phyloP scores from a whole-genome alignment of 2,797 vertebrate genomes.

The Neostethus bicornis region DNA sequence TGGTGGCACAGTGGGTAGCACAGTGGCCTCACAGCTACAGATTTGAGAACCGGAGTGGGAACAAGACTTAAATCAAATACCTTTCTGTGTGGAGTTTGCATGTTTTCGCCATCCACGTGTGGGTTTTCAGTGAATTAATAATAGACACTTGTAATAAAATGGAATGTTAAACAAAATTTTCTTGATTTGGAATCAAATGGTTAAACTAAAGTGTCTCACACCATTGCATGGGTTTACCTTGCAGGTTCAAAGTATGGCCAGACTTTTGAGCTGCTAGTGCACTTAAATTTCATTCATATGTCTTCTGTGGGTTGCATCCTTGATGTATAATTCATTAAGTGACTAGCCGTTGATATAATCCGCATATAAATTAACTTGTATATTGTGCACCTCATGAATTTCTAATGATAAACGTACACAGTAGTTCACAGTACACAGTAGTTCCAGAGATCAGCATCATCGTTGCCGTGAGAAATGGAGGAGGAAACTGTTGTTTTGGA shows the following conservation, averaged over 20 bases:
- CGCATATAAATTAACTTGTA: conserved; percentile 71
- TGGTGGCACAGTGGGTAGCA: too few species aligned
- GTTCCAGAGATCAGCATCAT: conserved; percentile 44
- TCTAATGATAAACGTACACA: conserved; percentile 55
- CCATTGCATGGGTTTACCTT: conserved; percentile 27
- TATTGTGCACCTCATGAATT: conserved; percentile 73
- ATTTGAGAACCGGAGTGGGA: too few species aligned
- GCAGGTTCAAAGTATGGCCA: conserved; percentile 39
- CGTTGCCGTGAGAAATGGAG: conserved; percentile 24
- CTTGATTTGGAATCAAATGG: conserved; percentile 29
- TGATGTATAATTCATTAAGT: conserved; percentile 76
- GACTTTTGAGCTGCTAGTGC: conserved; percentile 42
- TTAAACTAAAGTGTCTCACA: conserved; percentile 44
- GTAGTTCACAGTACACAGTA: conserved; percentile 55
- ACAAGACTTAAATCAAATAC: too few species aligned
- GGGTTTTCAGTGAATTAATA: too few species aligned
- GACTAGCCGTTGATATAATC: conserved; percentile 69
- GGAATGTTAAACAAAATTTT: too few species aligned
- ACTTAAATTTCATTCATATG: conserved; percentile 70
- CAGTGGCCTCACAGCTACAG: too few species aligned
- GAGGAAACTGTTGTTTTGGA: conserved; percentile 45
- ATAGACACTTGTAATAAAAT: too few species aligned
- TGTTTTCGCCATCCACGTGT: too few species aligned
- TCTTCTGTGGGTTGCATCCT: conserved; percentile 67
- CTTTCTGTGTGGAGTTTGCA: too few species aligned